Conservation (phyloP, 23 tunicate genomes). For the Diplosoma virens region DNA sequence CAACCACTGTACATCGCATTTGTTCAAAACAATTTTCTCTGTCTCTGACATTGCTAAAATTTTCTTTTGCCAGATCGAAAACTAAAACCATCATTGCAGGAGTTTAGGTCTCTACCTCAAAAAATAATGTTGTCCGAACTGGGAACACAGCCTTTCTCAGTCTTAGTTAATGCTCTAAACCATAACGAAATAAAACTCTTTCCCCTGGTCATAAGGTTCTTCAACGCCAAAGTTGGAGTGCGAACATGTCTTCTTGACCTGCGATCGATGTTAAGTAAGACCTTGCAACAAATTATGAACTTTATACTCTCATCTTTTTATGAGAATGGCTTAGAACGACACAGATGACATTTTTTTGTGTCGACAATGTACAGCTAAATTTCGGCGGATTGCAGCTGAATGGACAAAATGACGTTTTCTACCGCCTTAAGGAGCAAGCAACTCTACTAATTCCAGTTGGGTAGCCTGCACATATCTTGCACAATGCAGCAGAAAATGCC, state of each 20-base stretch:
- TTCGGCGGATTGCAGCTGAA: neutral
- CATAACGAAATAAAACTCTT: no score
- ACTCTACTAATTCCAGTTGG: neutral
- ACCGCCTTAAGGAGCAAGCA: neutral
- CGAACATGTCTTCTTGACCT: neutral
- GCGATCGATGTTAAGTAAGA: neutral
- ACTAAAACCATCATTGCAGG: neutral
- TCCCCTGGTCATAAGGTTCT: neutral
- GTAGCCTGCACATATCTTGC: neutral
- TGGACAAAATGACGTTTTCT: neutral
- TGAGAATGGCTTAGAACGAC: neutral
- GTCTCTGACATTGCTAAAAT: neutral
- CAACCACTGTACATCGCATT: neutral
- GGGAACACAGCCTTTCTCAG: neutral
- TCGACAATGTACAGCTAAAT: neutral
- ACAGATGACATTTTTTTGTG: neutral
- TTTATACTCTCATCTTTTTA: neutral
- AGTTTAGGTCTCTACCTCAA: neutral
- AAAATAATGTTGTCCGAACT: neutral
- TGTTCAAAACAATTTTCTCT: neutral
- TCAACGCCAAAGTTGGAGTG: neutral
- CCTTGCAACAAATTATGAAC: neutral
- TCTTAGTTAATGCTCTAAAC: no score
- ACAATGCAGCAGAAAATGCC: neutral
- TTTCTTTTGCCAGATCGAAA: neutral